These are phyloP conservation scores for Crotalus helleri DNA, from an alignment of 2,113 vertebrate genomes.

Conservation along the genomic window DNA sequence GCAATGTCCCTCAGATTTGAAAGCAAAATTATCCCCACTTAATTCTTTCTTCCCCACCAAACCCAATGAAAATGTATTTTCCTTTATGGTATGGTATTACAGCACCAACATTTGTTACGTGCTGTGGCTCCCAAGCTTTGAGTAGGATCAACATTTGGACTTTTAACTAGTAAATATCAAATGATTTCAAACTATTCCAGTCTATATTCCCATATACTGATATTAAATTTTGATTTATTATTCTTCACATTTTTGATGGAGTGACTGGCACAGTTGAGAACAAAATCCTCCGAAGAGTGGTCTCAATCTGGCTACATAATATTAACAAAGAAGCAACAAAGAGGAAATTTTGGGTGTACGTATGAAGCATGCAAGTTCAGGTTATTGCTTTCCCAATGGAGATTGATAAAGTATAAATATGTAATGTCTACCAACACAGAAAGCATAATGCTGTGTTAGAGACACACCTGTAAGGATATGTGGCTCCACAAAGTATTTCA, in stretches of 20 bases:
- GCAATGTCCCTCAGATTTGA: background rate
- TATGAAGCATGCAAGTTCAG: background rate
- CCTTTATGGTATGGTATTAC: background rate
- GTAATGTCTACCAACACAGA: conserved; percentile 12
- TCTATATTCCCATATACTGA: background rate
- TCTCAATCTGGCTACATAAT: background rate
- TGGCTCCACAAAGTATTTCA: conserved; percentile 35
- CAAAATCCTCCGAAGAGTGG: background rate
- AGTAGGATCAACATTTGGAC: background rate
- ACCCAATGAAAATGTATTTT: background rate
- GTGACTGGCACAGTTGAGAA: background rate
- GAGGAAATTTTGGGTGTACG: background rate
- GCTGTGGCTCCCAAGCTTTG: background rate
- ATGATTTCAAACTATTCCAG: background rate
- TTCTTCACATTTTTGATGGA: background rate
- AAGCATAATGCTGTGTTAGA: conserved; percentile 21
- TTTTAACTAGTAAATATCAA: background rate
- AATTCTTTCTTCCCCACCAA: background rate
- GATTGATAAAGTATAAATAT: background rate
- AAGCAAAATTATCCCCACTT: background rate
- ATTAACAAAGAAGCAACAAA: background rate
- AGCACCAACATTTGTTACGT: background rate
- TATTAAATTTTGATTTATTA: background rate
- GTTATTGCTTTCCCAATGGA: background rate
- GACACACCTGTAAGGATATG: conserved; percentile 36